Evolutionary conservation across 2,888 invertebrate species (phyloP).

Genomic region (Alsophila aescularia): DNA sequence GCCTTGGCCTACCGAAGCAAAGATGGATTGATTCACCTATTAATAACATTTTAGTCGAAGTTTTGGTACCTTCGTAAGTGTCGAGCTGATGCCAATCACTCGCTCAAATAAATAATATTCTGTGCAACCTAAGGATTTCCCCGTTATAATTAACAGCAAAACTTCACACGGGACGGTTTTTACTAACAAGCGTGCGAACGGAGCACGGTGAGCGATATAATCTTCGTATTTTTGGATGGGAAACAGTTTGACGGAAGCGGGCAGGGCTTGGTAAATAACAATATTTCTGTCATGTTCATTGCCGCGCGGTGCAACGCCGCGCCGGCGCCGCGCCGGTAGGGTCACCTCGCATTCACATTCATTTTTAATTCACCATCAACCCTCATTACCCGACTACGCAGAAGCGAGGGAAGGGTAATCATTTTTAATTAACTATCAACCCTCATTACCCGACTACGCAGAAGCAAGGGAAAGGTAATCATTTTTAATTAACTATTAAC

Average conservation of each 20-base stretch:
- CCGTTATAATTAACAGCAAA: constrained; percentile 26
- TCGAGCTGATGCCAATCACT: too few relatives aligned
- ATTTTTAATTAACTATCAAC: too few relatives aligned
- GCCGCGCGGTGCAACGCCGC: constrained; percentile 45
- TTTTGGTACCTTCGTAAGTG: too few relatives aligned
- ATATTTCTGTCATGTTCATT: constrained; percentile 67
- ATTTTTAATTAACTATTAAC: too few relatives aligned
- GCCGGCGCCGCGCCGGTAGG: constrained; percentile 11
- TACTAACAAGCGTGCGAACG: constrained; percentile 56
- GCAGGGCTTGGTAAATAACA: constrained; percentile 72
- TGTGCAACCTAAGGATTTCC: constrained; percentile 13
- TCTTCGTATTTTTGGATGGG: constrained; percentile 72
- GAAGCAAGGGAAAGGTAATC: too few relatives aligned
- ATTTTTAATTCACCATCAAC: background rate
- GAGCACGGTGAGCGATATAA: constrained; percentile 52
- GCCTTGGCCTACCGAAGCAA: too few relatives aligned
- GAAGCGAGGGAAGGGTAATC: too few relatives aligned
- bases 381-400: too few relatives aligned
- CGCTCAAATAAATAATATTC: constrained; percentile 5
- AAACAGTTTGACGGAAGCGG: constrained; percentile 69
- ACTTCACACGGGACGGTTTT: constrained; percentile 31
- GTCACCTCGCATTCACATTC: background rate
- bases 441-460: too few relatives aligned
- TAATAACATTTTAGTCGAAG: too few relatives aligned
- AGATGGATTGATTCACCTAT: too few relatives aligned